Evolutionary conservation across 1,140 invertebrate genomes (phyloP), one percentile per base, ranked within the genome.

Genomic region (Nylanderia fulva): DNA sequence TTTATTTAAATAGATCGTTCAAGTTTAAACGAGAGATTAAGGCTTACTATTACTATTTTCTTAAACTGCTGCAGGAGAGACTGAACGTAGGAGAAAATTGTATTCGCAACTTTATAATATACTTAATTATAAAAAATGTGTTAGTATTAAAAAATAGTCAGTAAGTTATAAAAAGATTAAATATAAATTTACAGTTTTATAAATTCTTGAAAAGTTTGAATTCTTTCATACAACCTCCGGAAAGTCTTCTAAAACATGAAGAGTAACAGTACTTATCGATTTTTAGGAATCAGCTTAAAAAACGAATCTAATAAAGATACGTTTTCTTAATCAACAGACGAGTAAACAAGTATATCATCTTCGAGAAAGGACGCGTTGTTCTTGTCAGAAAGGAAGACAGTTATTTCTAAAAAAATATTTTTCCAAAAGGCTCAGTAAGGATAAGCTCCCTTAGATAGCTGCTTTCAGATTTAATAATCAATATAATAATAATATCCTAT

Each of bases 231-330:
- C 42, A 27, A 36, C 18, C 29, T 1, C 13, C 7, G n/a, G 6
- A 1, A 29, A 2, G 1, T 63, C 60, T 77, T 66, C 5, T 77
- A 13, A 64, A 79, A 36, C 24, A 29, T 5, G 13, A 2, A 8
- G 13, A 33, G 8, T 6, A 0, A 79, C 9, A 8, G 13, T 9
- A 66, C 33, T 66, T 68, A 79, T 79, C 9, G 42, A 79, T 79
- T 63, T 79, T 66, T 1, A 24, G 0, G 8, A 64, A 79, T 66
- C 48, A 79, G 8, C 21, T 79, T 66, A 79, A 66, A 64, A 77
- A 48, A 36, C 4, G 15, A 52, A 66, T 77, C 9, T 24, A 36
- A 77, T 63, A 63, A 0, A 77, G 33, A 21, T 4, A 0, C n/a
- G 9, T 48, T 7, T 42, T 52, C 2, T 68, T 33, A 54, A 79